Evolutionary conservation across 30 jellyfish, hydroid and myxozoan genomes (phyloP), one percentile per base, ranked within the genome.

Genomic region (Aurelia aurita): DNA sequence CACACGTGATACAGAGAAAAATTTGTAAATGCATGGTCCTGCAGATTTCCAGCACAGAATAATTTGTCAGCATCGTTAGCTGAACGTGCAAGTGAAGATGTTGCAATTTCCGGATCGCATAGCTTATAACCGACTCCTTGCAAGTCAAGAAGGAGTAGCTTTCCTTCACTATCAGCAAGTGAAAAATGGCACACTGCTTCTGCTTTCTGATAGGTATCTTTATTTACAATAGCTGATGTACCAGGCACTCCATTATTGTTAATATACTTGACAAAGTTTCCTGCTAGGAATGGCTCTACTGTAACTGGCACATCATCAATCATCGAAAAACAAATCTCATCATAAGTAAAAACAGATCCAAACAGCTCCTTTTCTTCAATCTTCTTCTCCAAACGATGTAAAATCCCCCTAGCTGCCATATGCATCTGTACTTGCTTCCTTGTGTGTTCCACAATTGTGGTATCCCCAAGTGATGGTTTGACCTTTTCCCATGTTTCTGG

Each of bases 31-130:
- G 88, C 88, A 29, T 26, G 57, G 43, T 31, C 51, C 46, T 25
- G 51, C 22, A 55, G 78, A 43, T 77, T 77, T 29, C 88, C 78
- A 23, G 88, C 78, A 77, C 88, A 77, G 60, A 77, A 77, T 34
- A 77, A 39, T 23, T 29, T 25, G 23, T 77, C 88, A 32, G 63
- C 67, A 59, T 53, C 88, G 9, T 77, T 39, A 16, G 45, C 23
- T 34, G 88, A 10, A 60, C 19, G 44, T 11, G 72, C 72, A 60
- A 60, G 88, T 23, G 77, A 25, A 77, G 77, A 59, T 22, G 88
- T 45, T 34, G 88, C 88, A 35, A 77, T 77, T 49, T 77, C 78
- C 10, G 88, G 88, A 53, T 77, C 88, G 35, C 60, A 77, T 23
- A 77, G 78, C 46, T 32, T 34, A 77, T 77, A 77, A 0, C 88